Percentiles rank a stretch among this genome's conserved stretches.
Conservation (phyloP, 2,888 invertebrate species). For the Tholera decimalis region DNA sequence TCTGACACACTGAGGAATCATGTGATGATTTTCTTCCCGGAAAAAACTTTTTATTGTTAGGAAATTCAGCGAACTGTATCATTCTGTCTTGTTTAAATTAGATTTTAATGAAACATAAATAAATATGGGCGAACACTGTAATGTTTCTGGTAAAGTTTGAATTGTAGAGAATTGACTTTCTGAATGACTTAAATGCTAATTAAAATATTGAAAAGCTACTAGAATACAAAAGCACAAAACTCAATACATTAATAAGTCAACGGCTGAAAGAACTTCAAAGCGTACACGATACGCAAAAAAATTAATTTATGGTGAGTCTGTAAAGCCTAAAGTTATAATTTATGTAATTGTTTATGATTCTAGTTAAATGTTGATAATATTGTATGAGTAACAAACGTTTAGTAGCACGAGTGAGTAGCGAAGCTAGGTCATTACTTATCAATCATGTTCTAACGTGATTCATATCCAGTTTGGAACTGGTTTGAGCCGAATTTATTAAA, state of each 20-base stretch:
- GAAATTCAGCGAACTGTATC: conserved; percentile 8
- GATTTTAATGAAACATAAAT: background rate
- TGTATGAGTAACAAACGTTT: conserved; percentile 50
- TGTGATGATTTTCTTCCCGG: too few relatives aligned
- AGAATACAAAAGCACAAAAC: background rate
- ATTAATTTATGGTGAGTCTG: conserved; percentile 27
- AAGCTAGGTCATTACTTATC: conserved; percentile 66
- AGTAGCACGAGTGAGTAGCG: conserved; percentile 57
- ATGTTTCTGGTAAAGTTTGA: background rate
- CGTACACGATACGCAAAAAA: conserved; percentile 16
- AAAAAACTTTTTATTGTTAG: too few relatives aligned
- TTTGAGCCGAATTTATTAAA: conserved; percentile 51
- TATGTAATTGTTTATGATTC: conserved; percentile 44
- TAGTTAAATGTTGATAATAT: conserved; percentile 47
- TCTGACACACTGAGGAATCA: too few relatives aligned
- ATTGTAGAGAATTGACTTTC: conserved; percentile 3
- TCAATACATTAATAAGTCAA: conserved; percentile 14
- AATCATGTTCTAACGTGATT: conserved; percentile 59
- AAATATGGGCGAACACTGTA: background rate
- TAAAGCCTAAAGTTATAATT: conserved; percentile 29
- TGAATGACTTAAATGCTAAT: background rate
- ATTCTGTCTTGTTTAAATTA: background rate
- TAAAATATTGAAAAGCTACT: conserved; percentile 2
- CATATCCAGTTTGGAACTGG: conserved; percentile 63
- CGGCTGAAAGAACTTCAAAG: conserved; percentile 34